phyloP scores from a whole-genome alignment of 1,140 invertebrate genomes.

The roundworm (Caenorhabditis elegans) region WBcel235 BX284606.5:7759501-7760000 shows the following conservation, averaged over 20 bases:
- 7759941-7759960: slow-evolving; percentile 1
- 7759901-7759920: not conserved
- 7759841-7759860: not conserved
- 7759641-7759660: not conserved
- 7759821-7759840: not conserved
- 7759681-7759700: not conserved
- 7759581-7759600: not conserved
- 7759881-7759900: not conserved
- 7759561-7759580: slow-evolving; percentile 14
- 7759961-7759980: not conserved
- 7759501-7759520: not conserved
- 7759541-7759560: not conserved
- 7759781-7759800: too few relatives aligned
- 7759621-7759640: not conserved
- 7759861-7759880: not conserved
- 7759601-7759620: not conserved
- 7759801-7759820: not conserved
- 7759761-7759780: not conserved
- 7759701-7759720: not conserved
- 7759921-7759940: not conserved
- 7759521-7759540: not conserved
- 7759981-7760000: not conserved
- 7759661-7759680: not conserved
- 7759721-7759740: not conserved
- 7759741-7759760: slow-evolving; percentile 11